Percentiles rank a stretch among this genome's conserved stretches.
Evolutionary conservation across 1,140 invertebrate genomes (phyloP).

Genomic region (Temnothorax curvispinosus): DNA sequence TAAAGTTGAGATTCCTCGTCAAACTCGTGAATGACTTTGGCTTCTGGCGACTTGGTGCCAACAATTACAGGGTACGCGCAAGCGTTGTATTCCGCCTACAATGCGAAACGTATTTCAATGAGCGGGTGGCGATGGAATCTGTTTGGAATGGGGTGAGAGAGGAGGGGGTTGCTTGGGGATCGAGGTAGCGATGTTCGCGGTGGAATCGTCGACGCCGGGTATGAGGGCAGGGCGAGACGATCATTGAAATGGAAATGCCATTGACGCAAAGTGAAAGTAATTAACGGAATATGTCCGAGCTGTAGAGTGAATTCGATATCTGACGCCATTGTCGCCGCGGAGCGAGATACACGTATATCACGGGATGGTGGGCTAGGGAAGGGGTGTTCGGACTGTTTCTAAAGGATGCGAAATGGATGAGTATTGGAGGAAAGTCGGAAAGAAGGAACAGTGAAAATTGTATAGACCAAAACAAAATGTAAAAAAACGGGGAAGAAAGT

Average conservation of each 20-base stretch:
- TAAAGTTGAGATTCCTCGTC: conserved; percentile 32
- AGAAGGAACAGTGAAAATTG: not conserved
- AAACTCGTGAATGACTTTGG: conserved; percentile 16
- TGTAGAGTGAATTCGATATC: conserved; percentile 75
- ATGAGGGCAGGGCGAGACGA: conserved; percentile 60
- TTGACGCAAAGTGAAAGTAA: conserved; percentile 79
- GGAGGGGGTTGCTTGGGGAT: conserved; percentile 29
- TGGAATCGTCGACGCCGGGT: conserved; percentile 49
- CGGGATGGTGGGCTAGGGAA: not conserved
- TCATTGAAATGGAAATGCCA: conserved; percentile 78
- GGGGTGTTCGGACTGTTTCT: conserved; percentile 3
- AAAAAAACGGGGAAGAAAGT: not conserved
- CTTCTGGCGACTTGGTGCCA: conserved; percentile 53
- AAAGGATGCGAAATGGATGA: not conserved
- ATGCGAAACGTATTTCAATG: conserved; percentile 71
- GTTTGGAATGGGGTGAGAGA: conserved; percentile 50
- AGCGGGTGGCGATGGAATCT: conserved; percentile 61
- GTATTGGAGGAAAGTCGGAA: not conserved
- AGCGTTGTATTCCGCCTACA: conserved; percentile 70
- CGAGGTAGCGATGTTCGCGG: conserved; percentile 51
- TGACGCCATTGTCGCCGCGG: conserved; percentile 66
- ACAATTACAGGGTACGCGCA: conserved; percentile 48
- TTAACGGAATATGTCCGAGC: conserved; percentile 75
- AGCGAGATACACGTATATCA: conserved; percentile 53
- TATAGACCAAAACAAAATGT: not conserved